Evolutionary conservation across 2,888 invertebrate genomes (phyloP).

Genomic region (Napeogenes inachia): DNA sequence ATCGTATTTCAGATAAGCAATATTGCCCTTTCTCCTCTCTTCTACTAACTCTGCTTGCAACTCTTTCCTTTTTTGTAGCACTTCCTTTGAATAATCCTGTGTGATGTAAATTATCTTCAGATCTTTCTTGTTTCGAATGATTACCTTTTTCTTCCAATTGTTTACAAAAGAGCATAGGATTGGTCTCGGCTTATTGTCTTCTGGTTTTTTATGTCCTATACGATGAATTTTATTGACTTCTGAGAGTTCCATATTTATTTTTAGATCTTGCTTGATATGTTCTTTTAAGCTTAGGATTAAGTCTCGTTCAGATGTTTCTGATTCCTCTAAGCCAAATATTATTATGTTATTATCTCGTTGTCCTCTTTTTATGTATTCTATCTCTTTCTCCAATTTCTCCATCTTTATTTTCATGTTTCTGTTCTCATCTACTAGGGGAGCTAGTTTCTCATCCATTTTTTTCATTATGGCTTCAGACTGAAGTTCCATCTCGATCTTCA

Average conservation of each 20-base stretch:
- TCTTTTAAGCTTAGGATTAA: conserved; percentile 27
- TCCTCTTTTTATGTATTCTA: conserved; percentile 30
- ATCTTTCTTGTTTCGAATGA: conserved; percentile 31
- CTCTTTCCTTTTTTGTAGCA: conserved; percentile 30
- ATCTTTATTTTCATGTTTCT: conserved; percentile 32
- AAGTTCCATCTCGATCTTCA: too few species aligned
- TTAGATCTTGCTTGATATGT: conserved; percentile 26
- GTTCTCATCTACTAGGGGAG: conserved; percentile 33
- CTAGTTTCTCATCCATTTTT: conserved; percentile 33
- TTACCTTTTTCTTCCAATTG: conserved; percentile 28
- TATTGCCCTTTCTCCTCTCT: conserved; percentile 31
- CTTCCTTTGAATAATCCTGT: conserved; percentile 34
- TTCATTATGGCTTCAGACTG: background rate
- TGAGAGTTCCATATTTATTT: conserved; percentile 28
- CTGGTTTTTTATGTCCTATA: conserved; percentile 22
- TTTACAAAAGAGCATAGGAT: conserved; percentile 24
- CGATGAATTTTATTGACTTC: conserved; percentile 31
- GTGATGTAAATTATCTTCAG: conserved; percentile 29
- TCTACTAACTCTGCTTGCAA: conserved; percentile 27
- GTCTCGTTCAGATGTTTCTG: conserved; percentile 27
- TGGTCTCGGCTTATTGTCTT: conserved; percentile 19
- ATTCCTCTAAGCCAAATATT: conserved; percentile 29
- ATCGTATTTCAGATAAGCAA: conserved; percentile 25
- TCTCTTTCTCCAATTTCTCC: conserved; percentile 30
- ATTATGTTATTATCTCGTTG: conserved; percentile 31